Base-by-base conservation (phyloP, 2,797 vertebrate species). In the Lagodon rhomboides region DNA sequence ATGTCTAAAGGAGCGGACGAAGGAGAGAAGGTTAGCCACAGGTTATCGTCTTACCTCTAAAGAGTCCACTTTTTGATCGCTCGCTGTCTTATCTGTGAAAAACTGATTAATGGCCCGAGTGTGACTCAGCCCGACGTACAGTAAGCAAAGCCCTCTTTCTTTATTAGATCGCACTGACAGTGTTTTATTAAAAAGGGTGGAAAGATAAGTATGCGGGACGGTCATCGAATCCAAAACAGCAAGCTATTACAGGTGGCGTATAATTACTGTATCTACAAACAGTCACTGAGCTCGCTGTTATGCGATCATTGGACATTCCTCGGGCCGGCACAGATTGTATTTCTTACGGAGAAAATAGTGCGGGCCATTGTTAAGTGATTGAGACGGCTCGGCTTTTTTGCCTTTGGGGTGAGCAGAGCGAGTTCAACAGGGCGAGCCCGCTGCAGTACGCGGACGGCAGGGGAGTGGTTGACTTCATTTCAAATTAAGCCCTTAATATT, bases 181-280 rank as follows among this genome's bases (percentile, higher is more conserved):
- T 91, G 80, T 83, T 91, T 95, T 93, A 95, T 95, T 94, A 95
- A 92, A 91, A 95, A 89, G 91, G 73, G 93, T 86, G 84, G 92
- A 95, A 81, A 91, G 93, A 92, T 91, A 94, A 94, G 92, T 90
- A 94, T 92, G 94, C 67, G 46, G 82, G 81, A 86, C 43, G 30
- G 85, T 86, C 91, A 82, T 85, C 46, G 43, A 85, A 90, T 93
- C 91, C 87, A 87, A 89, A 94, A 90, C 82, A 88, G 90, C 91
- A 80, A 91, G 91, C 90, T 90, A 91, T 94, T 92, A 92, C 93
- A 94, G 91, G 93, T 94, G 92, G 80, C 68, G 56, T 89, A 87
- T 90, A 91, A 94, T 94, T 89, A 86, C 92, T 92, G 78, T 78
- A 91, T 91, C 91, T 91, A 95, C 92, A 95, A 95, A 94, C 90